Conservation (phyloP, 2,888 invertebrate genomes). For the Encarsia formosa region DNA sequence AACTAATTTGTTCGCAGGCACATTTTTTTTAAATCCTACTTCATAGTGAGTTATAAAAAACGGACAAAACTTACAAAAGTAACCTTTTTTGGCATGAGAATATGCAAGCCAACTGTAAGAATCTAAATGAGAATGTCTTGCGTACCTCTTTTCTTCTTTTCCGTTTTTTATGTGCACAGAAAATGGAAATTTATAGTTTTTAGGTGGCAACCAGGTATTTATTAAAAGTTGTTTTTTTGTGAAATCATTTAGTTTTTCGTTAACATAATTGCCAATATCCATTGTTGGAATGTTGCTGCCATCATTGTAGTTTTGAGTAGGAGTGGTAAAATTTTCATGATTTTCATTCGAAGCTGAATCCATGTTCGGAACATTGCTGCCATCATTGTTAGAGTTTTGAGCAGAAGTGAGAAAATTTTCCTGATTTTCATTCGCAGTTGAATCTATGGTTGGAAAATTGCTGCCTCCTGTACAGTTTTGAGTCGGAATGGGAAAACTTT, state of each 20-base stretch:
- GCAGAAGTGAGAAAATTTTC: no score
- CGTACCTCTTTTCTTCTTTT: conserved; percentile 2
- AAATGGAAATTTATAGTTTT: conserved; percentile 4
- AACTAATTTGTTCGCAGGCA: conserved; percentile 5
- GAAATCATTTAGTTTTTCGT: not conserved
- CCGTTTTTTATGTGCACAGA: not conserved
- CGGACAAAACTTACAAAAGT: conserved; percentile 7
- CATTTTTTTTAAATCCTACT: conserved; percentile 1
- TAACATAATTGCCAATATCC: not conserved
- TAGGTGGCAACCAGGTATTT: conserved; percentile 4
- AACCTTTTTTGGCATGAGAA: conserved; percentile 1
- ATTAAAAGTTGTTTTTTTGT: not conserved
- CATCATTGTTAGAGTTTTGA: no score
- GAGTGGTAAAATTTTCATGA: no score
- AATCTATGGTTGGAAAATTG: no score
- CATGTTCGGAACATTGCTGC: no score
- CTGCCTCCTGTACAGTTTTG: no score
- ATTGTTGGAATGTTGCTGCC: no score
- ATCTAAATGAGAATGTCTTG: not conserved
- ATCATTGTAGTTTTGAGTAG: no score
- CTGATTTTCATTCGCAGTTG: no score
- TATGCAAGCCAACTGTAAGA: conserved; percentile 1
- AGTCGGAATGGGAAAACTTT: no score
- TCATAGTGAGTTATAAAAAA: not conserved
- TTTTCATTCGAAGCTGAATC: no score